phyloP scores from a whole-genome alignment of 2,797 vertebrate species.

The Zalophus californianus region DNA sequence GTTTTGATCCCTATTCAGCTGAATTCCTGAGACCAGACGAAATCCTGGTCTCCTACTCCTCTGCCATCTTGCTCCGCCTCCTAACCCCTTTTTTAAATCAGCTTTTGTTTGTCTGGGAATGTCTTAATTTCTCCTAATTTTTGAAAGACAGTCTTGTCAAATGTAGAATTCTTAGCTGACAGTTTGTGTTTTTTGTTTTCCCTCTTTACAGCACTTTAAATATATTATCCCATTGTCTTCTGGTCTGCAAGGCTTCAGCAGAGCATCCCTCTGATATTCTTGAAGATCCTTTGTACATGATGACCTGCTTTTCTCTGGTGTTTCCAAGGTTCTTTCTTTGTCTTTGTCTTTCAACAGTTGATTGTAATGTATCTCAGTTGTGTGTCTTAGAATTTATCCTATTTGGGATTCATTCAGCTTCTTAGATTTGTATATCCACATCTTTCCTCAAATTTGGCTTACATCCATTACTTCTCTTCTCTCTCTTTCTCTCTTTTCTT shows the following conservation, averaged over 20 bases:
- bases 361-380: neutral
- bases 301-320: neutral
- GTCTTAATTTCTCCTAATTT: neutral
- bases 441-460: neutral
- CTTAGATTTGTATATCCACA: neutral
- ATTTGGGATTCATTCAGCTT: neutral
- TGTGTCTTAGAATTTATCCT: neutral
- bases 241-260: neutral
- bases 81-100: neutral
- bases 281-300: neutral
- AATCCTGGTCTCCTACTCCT: too few species aligned
- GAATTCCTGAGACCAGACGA: too few species aligned
- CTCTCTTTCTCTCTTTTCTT: neutral
- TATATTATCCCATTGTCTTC: neutral
- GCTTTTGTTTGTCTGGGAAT: neutral
- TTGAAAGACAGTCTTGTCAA: neutral
- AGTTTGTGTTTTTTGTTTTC: neutral
- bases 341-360: neutral
- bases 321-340: neutral
- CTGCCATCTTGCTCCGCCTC: too few species aligned
- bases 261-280: neutral
- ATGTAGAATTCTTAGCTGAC: neutral
- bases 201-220: neutral
- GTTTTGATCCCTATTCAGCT: too few species aligned
- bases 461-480: neutral